Evolutionary conservation across 2,113 vertebrate genomes (phyloP).

Genomic region (Stictonetta naevosa): DNA sequence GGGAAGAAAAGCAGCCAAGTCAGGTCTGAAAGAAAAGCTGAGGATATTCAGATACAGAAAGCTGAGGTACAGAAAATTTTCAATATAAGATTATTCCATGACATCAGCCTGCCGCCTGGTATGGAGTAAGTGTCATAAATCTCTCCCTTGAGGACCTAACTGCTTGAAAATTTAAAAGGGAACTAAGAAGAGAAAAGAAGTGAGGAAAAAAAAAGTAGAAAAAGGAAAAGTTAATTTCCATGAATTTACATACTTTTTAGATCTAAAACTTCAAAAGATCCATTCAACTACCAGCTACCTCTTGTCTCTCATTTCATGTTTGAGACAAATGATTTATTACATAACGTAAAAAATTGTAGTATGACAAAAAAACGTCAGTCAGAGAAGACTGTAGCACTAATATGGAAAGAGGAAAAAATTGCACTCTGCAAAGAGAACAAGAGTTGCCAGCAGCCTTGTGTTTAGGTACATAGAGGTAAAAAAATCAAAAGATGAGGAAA

Average conservation of each 20-base stretch:
- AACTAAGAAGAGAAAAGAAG: background rate
- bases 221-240: background rate
- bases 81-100: background rate
- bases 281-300: background rate
- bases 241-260: background rate
- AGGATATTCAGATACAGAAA: background rate
- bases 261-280: background rate
- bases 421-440: background rate
- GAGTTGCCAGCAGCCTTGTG: background rate
- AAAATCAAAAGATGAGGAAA: background rate
- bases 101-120: background rate
- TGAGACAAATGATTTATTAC: background rate
- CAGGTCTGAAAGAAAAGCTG: background rate
- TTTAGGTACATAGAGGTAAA: background rate
- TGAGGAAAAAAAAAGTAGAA: background rate
- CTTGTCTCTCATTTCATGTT: background rate
- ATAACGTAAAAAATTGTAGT: background rate
- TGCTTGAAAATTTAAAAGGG: background rate
- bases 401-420: background rate
- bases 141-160: background rate
- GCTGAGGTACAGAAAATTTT: background rate
- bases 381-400: background rate
- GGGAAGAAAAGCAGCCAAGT: background rate
- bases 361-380: background rate
- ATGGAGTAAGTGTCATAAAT: background rate